These are phyloP conservation scores for Epinephelus fuscoguttatus DNA, from an alignment of 2,113 vertebrate genomes.

Conservation along the genomic window DNA sequence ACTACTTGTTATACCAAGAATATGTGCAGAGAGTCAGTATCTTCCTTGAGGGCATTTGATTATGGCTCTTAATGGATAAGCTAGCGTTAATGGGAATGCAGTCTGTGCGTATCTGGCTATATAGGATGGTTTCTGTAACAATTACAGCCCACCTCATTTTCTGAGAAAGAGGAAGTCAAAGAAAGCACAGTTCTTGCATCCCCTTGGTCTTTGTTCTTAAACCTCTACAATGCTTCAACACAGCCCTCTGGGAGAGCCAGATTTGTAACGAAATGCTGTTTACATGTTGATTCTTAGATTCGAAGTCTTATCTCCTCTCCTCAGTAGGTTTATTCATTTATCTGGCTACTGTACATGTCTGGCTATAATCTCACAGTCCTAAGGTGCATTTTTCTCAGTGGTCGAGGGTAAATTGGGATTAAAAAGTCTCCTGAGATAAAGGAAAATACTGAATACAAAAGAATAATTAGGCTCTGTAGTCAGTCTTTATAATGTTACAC, in stretches of 20 bases:
- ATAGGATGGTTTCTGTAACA: background rate
- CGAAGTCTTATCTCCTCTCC: conserved; percentile 7
- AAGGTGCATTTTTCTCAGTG: conserved; percentile 16
- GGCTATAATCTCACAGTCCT: conserved; percentile 29
- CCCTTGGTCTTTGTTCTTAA: background rate
- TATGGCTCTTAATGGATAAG: background rate
- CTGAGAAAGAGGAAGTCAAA: background rate
- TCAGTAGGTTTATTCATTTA: conserved; percentile 33
- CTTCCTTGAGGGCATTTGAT: background rate
- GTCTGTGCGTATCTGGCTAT: conserved; percentile 1
- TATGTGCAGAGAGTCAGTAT: background rate
- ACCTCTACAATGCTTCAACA: background rate
- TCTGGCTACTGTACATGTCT: conserved; percentile 16
- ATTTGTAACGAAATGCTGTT: conserved; percentile 5
- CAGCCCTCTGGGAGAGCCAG: background rate
- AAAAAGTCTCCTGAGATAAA: background rate
- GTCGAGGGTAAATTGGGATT: conserved; percentile 6
- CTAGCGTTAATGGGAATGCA: background rate
- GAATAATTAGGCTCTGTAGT: background rate
- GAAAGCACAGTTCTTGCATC: background rate
- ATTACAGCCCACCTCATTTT: conserved; percentile 17
- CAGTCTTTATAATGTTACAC: background rate
- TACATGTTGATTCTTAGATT: conserved; percentile 17
- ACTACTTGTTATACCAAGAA: background rate
- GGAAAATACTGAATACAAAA: background rate